These are phyloP conservation scores for Macroglossus sobrinus DNA, from an alignment of 2,113 vertebrate genomes.

Conservation along the genomic window DNA sequence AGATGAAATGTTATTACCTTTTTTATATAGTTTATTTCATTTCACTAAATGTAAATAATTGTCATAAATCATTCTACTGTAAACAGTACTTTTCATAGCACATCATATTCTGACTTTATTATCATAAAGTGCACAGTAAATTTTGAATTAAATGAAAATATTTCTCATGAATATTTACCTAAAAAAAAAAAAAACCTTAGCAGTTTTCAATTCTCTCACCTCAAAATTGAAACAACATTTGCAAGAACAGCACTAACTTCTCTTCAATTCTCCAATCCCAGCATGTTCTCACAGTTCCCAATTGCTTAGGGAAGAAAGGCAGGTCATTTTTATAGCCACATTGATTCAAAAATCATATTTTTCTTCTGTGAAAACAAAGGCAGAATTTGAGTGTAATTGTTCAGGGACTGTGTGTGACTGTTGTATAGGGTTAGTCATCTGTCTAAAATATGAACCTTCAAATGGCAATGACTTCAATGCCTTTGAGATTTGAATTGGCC, in stretches of 20 bases:
- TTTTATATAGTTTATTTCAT: background rate
- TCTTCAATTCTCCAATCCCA: background rate
- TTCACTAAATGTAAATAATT: background rate
- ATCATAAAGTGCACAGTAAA: background rate
- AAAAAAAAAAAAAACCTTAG: background rate
- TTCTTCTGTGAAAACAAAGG: background rate
- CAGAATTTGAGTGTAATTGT: constrained; percentile 30
- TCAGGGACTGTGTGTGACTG: background rate
- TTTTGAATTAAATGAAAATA: background rate
- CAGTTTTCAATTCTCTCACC: background rate
- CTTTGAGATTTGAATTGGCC: constrained; percentile 1
- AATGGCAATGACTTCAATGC: constrained; percentile 54
- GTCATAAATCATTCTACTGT: background rate
- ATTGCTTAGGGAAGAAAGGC: background rate
- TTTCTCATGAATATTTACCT: background rate
- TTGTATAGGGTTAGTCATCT: background rate
- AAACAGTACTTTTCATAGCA: background rate
- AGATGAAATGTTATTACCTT: background rate
- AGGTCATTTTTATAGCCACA: background rate
- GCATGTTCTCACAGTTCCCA: background rate
- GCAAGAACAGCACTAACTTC: background rate
- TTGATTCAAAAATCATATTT: constrained; percentile 22
- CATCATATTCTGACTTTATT: background rate
- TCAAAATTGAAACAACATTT: constrained; percentile 21
- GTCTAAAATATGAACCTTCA: constrained; percentile 57